Base-by-base conservation (phyloP, 2,113 vertebrate genomes). In the Zapus hudsonius region DNA sequence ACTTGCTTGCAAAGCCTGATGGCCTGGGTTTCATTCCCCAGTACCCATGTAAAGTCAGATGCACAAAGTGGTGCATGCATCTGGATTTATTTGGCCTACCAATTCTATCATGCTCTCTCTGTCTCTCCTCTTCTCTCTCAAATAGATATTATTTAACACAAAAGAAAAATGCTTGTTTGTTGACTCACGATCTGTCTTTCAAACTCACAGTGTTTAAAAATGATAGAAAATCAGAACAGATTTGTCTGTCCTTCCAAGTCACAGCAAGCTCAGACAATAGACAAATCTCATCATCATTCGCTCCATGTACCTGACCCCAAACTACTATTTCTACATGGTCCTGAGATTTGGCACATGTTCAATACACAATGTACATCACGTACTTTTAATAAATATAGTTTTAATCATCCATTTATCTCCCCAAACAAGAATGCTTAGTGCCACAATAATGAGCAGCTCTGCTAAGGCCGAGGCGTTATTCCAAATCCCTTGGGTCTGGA, bases 171-270 rank as follows among this genome's bases (percentile, higher is more conserved):
- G 23, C 5, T 3, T 84, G 8, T 87, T 36, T 95, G 9, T 90
- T 81, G 23, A 82, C 33, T 87, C 7, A 87, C 90, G 20, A 96
- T 66, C 91, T 78, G 86, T 33, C 38, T 79, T 72, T n/a, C n/a
- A n/a, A n/a, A n/a, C n/a, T n/a, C n/a, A n/a, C n/a, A n/a, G n/a
- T n/a, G 95, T 82, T 87, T 76, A 86, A 84, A 90, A 95, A 75
- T 64, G 20, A 95, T 96, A 72, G 80, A 86, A 23, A 89, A 94
- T 72, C 38, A 90, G 81, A 96, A 87, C 7, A 87, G 19, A 33
- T 59, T 42, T 87, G 29, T 38, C 31, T 22, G 87, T 94, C 85
- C n/a, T 22, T 61, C 29, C 74, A 87, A 94, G 93, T 89, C 22
- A 10, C 20, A 78, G 38, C 33, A 85, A 92, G 38, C 83, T 64